Evolutionary conservation across 2,888 invertebrate species (phyloP), one percentile per base, ranked within the genome.

Genomic region (Drosophila peninsularis): DNA sequence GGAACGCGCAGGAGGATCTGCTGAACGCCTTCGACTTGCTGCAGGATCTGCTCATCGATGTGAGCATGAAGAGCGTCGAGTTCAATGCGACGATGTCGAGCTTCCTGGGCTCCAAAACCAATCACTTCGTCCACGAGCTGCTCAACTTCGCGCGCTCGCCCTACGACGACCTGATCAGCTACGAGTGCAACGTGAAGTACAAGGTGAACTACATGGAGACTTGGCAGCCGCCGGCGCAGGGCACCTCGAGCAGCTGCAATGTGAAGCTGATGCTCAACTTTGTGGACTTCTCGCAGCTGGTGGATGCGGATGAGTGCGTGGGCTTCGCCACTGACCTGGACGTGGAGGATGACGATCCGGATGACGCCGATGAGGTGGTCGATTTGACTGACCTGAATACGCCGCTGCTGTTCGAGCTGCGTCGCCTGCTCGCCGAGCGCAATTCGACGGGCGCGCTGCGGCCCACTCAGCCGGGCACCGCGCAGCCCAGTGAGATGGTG

Each of bases 71-170:
- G 14, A 91, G 91, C 30, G 68, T 72, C 2, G 95, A 95, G 80
- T 97, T 98, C 91, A 94, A 94, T 27, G 94, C 94, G 42, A 93
- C 94, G 13, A 91, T 98, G 58, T 93, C 93, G 11, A 94, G 95
- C 10, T 96, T 95, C 90, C 93, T 98, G 65, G 95, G 95, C 4
- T 92, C 93, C 1, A 93, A 95, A 75, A 96, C 97, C 0, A 94
- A 95, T 57, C 98, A 98, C 91, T 98, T 98, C 91, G 93, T 97
- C 32, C 97, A 98, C 90, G 98, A 98, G 90, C 94, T 98, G 71
- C 94, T 95, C 84, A 95, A 95, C 91, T 98, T 96, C 93, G 97
- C 98, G 27, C 94, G 96, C 32, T 97, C 97, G n/a, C 97, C 97
- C 0, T 97, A 95, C 90, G 97, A 97, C 2, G 63, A 66, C 90